Evolutionary conservation across 1,140 invertebrate species (phyloP), one percentile per base, ranked within the genome.

Genomic region (Philaenus spumarius): DNA sequence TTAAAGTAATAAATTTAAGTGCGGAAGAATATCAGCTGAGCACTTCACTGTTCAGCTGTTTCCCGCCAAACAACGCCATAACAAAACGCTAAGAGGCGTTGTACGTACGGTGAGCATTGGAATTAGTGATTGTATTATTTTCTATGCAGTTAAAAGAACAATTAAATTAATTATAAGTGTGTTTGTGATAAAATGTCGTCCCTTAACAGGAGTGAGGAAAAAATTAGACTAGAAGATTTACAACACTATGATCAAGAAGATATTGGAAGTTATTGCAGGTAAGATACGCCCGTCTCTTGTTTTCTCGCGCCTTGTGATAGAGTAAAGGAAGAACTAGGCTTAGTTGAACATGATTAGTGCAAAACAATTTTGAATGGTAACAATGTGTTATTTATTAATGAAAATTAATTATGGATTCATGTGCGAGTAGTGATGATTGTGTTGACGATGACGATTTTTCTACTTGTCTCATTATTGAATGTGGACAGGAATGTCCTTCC

Each of bases 31-130:
- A 30, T 30, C 26, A 30, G 26, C 26, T 30, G 26, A 47, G 45
- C 20, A 47, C 45, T 23, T 20, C 39, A 20, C 73, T 71, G 73
- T 79, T 80, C 79, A 81, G 80, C 80, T 82, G 80, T 82, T 82
- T 81, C 79, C 80, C 79, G 79, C 78, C 78, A 80, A 79, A 76
- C 73, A 71, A 72, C 74, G 76, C 77, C 78, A 79, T 75, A 79
- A 78, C 77, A 76, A 76, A 78, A 76, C 72, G 71, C 74, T 73
- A 72, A 69, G 71, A 73, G 75, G 75, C 63, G 63, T 66, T 60
- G 65, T 60, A 59, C 63, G 61, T 64, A 62, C 50, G 51, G 45
- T 63, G 46, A 55, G 58, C 52, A 12, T 54, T 46, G 57, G 50
- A 55, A 60, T 53, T 55, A 54, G 58, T 56, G 62, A 62, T 58